Evolutionary conservation across 64 coral and sea anemone genomes (phyloP).

Genomic region (Cladopsammia gracilis): DNA sequence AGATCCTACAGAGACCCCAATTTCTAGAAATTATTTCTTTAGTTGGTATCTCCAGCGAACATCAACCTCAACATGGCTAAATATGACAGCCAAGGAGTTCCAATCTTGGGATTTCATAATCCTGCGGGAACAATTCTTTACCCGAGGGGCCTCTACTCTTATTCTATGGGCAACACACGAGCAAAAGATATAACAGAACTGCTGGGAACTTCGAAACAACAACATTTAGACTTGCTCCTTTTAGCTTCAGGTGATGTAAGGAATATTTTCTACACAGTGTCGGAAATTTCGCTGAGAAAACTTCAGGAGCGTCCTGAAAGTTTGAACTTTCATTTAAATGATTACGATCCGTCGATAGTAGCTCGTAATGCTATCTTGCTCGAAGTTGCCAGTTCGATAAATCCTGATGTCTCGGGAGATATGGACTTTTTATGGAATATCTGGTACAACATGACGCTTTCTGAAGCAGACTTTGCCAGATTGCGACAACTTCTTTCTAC

Average conservation of each 20-base stretch:
- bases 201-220: slow-evolving; percentile 40
- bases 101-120: slow-evolving; percentile 57
- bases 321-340: slow-evolving; percentile 60
- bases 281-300: slow-evolving; percentile 50
- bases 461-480: slow-evolving; percentile 23
- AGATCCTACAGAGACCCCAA: too few species aligned
- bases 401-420: slow-evolving; percentile 28
- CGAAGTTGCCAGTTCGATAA: slow-evolving; percentile 17
- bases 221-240: slow-evolving; percentile 51
- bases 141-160: slow-evolving; percentile 41
- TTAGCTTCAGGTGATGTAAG: slow-evolving; percentile 61
- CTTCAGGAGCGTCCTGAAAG: slow-evolving; percentile 15
- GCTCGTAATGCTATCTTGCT: slow-evolving; percentile 57
- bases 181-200: slow-evolving; percentile 31
- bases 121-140: slow-evolving; percentile 45
- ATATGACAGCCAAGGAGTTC: slow-evolving; percentile 43
- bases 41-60: too few species aligned
- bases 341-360: slow-evolving; percentile 60
- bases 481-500: slow-evolving; percentile 1
- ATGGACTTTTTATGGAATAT: slow-evolving; percentile 76
- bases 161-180: slow-evolving; percentile 62
- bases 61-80: slow-evolving; percentile 9
- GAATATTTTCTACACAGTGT: slow-evolving; percentile 57
- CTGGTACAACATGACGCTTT: slow-evolving; percentile 74
- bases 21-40: too few species aligned